Base-by-base conservation (phyloP, 2,888 invertebrate species). In the Apodemia hepburni region DNA sequence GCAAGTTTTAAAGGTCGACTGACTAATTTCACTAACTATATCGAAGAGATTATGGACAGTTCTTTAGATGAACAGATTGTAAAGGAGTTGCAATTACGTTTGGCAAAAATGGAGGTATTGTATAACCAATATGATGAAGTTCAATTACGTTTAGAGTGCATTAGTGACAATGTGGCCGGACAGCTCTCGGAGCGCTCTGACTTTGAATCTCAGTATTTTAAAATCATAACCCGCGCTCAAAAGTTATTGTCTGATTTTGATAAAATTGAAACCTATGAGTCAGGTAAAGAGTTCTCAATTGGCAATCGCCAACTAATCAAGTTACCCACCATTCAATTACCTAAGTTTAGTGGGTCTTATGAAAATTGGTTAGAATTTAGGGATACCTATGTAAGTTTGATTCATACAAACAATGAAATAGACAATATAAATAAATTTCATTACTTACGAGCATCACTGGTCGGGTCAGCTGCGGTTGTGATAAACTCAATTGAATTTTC, bases 321-420 rank as follows among this genome's bases (percentile, higher is more conserved):
- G 57, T 68, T 73, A 47, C 70, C 71, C 57, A 71, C 69, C 11
- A 71, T 72, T 27, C 66, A 72, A n/a, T 62, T 73, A 18, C 71
- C 72, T 3, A 70, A 68, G 54, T 71, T 72, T 61, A 58, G 35
- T 35, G 73, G 71, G 17, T 63, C 59, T 7, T 70, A 68, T 33
- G 47, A 33, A 17, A 58, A 49, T 64, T 73, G 73, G 71, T 57
- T 72, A 4, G 74, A 72, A 58, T 73, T 74, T 63, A 65, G 60
- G 8, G 73, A 73, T 47, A 71, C 70, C 0, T 72, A 68, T 61
- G 5, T 61, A 9, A 68, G 69, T 57, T 61, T 72, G n/a, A 70
- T 73, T 22, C 71, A 73, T 59, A 38, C 42, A 5, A 70, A 71
- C 63, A 64, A 69, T 18, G 64, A 66, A 4, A 72, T 74, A 0